These are phyloP conservation scores for Odontamblyopus rebecca DNA, from an alignment of 2,797 vertebrate species.

Conservation along the genomic window DNA sequence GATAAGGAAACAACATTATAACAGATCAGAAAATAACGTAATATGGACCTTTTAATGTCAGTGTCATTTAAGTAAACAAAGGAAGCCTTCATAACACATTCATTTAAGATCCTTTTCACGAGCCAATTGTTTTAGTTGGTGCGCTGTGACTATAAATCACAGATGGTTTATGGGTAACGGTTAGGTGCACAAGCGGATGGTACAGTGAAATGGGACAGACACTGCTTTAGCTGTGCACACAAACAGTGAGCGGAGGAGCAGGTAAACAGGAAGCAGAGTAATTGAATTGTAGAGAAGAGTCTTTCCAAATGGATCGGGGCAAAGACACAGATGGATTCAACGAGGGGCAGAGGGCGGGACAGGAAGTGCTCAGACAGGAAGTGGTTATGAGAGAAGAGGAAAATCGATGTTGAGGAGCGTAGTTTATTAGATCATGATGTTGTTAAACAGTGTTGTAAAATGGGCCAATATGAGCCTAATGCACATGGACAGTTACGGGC, in stretches of 20 bases:
- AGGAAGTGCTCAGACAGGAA: slow-evolving; percentile 44
- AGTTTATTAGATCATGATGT: slow-evolving; percentile 12
- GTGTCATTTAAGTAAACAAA: background rate
- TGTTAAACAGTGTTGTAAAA: slow-evolving; percentile 15
- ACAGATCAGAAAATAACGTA: background rate
- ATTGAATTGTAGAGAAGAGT: slow-evolving; percentile 54
- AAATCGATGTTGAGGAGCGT: slow-evolving; percentile 16
- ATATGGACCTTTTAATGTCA: background rate
- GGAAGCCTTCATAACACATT: background rate
- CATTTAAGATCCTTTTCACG: background rate
- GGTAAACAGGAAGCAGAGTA: slow-evolving; percentile 63
- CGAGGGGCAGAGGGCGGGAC: slow-evolving; percentile 18
- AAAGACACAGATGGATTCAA: slow-evolving; percentile 23
- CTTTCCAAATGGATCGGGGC: slow-evolving; percentile 34
- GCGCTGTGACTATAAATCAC: background rate
- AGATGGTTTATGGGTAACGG: background rate
- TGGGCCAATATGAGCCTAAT: slow-evolving; percentile 10
- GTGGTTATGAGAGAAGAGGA: slow-evolving; percentile 26
- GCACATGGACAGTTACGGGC: slow-evolving; percentile 5
- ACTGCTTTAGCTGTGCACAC: slow-evolving; percentile 44
- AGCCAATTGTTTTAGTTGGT: background rate
- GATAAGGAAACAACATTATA: too few relatives aligned
- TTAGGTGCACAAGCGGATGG: slow-evolving; percentile 26
- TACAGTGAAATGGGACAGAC: slow-evolving; percentile 15
- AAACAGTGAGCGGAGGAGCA: slow-evolving; percentile 16